These are phyloP conservation scores for Caerostris darwini DNA, from an alignment of 1,140 invertebrate species.

Conservation along the genomic window DNA sequence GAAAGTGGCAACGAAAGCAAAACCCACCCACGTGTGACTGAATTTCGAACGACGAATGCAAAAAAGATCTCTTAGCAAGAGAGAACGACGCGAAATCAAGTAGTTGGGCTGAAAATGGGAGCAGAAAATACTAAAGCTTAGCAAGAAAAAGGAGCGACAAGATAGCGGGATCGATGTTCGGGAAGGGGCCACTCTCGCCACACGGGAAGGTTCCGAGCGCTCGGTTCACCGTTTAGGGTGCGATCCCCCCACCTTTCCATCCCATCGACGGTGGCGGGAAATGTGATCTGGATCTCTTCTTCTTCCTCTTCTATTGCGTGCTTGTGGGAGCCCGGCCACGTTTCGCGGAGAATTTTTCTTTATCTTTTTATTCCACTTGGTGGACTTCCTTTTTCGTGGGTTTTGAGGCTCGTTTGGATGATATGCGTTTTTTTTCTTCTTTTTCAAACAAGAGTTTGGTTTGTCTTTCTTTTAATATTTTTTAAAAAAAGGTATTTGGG, in stretches of 20 bases:
- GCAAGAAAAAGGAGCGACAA: conserved; percentile 25
- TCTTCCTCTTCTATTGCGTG: conserved; percentile 7
- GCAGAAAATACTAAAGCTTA: conserved; percentile 57
- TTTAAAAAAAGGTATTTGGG: too few relatives aligned
- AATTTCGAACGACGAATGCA: neutral
- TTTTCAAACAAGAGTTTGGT: too few relatives aligned
- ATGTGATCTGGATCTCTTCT: neutral
- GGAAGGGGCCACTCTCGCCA: conserved; percentile 41
- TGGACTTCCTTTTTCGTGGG: too few relatives aligned
- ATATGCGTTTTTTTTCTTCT: neutral
- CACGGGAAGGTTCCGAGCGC: conserved; percentile 52
- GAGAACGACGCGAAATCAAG: neutral
- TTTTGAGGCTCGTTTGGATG: neutral
- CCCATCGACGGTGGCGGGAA: neutral
- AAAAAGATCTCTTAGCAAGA: neutral
- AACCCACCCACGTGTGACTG: neutral
- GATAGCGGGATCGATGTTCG: conserved; percentile 60
- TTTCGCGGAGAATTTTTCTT: neutral
- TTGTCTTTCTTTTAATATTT: too few relatives aligned
- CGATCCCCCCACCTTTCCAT: neutral
- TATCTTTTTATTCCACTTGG: neutral
- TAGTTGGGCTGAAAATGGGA: conserved; percentile 27
- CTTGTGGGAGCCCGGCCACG: neutral
- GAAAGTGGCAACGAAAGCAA: neutral
- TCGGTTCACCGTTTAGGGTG: conserved; percentile 41